A percentile compares a stretch with the other conserved stretches of the same genome.
Conservation (phyloP, 2,888 invertebrate genomes). For the Campopleginae sp. region DNA sequence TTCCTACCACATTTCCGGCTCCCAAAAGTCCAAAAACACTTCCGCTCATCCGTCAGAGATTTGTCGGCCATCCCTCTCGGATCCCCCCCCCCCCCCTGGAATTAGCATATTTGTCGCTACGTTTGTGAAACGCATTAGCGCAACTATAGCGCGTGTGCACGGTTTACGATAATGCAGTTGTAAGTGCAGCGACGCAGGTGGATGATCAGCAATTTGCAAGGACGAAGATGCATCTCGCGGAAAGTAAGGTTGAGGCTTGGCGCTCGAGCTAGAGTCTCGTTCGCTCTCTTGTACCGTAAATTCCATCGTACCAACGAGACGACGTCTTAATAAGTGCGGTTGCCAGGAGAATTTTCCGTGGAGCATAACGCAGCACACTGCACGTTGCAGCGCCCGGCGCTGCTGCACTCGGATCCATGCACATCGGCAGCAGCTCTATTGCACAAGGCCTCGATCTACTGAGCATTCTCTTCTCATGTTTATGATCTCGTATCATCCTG, state of each 20-base stretch:
- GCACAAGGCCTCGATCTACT: constrained; percentile 49
- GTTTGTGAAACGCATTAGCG: neutral
- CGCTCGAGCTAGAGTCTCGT: constrained; percentile 7
- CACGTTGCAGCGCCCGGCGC: neutral
- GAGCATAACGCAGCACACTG: constrained; percentile 48
- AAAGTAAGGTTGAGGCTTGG: neutral
- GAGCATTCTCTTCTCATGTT: constrained; percentile 24
- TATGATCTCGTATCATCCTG: constrained; percentile 12
- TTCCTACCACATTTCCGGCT: too few species aligned
- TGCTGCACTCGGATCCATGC: constrained; percentile 22
- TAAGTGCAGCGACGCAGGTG: constrained; percentile 26
- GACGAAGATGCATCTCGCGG: constrained; percentile 25
- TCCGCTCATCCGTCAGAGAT: neutral
- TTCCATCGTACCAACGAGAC: constrained; percentile 76
- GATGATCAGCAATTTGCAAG: constrained; percentile 24
- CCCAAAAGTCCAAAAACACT: neutral
- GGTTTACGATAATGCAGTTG: constrained; percentile 13
- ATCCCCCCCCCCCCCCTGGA: neutral
- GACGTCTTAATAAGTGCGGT: constrained; percentile 83
- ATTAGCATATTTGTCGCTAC: neutral
- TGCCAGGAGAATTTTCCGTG: constrained; percentile 76
- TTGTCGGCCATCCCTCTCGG: neutral
- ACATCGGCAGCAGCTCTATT: constrained; percentile 46
- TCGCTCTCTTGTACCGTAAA: constrained; percentile 62
- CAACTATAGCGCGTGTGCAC: neutral